Conservation (phyloP, 2,888 invertebrate species). For the Carcina quercana region DNA sequence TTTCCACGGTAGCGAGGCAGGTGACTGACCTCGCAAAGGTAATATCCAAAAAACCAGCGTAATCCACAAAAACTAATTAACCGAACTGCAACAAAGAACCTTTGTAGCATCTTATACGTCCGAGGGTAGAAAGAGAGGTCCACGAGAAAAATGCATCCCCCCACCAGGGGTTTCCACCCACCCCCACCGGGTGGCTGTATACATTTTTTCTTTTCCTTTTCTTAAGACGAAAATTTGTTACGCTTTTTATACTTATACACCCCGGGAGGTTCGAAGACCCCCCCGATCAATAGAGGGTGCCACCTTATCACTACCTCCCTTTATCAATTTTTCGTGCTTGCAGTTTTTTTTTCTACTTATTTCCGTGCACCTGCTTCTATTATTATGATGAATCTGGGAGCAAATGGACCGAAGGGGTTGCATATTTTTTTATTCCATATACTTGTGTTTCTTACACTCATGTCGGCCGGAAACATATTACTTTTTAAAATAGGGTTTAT, state of each 20-base stretch:
- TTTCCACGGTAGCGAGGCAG: no score
- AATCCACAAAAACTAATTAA: slow-evolving; percentile 52
- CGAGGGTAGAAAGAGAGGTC: slow-evolving; percentile 44
- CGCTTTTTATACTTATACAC: slow-evolving; percentile 72
- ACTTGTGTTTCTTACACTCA: no score
- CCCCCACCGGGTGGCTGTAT: slow-evolving; percentile 56
- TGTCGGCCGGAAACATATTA: no score
- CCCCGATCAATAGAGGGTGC: slow-evolving; percentile 57
- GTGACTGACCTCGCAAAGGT: no score
- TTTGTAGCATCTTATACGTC: slow-evolving; percentile 66
- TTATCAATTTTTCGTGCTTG: slow-evolving; percentile 71
- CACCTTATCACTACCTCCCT: slow-evolving; percentile 57
- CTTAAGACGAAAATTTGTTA: slow-evolving; percentile 76
- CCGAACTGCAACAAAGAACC: slow-evolving; percentile 54
- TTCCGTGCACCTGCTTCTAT: slow-evolving; percentile 41
- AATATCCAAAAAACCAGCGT: slow-evolving; percentile 20
- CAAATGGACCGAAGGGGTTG: no score
- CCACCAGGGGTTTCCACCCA: slow-evolving; percentile 27
- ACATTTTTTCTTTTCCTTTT: slow-evolving; percentile 75
- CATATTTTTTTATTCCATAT: no score
- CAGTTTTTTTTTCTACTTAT: slow-evolving; percentile 53
- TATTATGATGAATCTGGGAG: slow-evolving; percentile 16
- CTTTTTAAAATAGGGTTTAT: no score
- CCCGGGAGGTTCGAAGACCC: slow-evolving; percentile 40
- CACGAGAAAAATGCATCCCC: slow-evolving; percentile 61